phyloP scores from a whole-genome alignment of 2,797 vertebrate species.

The Pangasius djambal region DNA sequence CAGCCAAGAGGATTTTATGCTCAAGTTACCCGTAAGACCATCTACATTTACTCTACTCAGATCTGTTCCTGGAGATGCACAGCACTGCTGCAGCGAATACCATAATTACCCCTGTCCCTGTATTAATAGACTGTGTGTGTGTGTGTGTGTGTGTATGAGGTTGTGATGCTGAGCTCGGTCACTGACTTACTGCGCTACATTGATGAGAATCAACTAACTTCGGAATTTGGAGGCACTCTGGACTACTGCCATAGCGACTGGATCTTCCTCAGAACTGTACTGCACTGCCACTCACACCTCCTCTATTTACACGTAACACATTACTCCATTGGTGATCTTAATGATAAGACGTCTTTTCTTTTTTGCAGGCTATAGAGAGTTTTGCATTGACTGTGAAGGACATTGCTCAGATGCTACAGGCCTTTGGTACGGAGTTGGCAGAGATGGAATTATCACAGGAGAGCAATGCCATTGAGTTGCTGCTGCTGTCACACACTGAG shows the following conservation, averaged over 20 bases:
- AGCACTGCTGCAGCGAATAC: background rate
- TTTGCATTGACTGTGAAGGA: conserved; percentile 96
- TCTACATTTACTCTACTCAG: background rate
- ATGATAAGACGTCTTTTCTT: background rate
- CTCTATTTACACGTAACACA: background rate
- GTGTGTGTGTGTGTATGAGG: conserved; percentile 70
- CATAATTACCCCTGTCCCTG: background rate
- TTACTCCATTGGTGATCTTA: background rate
- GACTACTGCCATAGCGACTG: conserved; percentile 96
- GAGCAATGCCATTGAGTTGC: conserved; percentile 79
- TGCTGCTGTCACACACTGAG: conserved; percentile 84
- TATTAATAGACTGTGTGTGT: conserved; percentile 12
- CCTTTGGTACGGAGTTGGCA: conserved; percentile 91
- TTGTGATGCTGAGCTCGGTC: conserved; percentile 98
- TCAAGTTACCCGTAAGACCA: conserved; percentile 89
- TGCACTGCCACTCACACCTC: conserved; percentile 25
- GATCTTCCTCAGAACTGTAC: conserved; percentile 92
- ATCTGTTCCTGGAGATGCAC: background rate
- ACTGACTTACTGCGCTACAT: conserved; percentile 93
- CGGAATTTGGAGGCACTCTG: conserved; percentile 94
- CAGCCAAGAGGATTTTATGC: conserved; percentile 95
- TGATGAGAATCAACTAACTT: conserved; percentile 93
- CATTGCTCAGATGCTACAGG: conserved; percentile 93
- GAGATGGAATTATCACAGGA: conserved; percentile 87
- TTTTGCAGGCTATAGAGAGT: conserved; percentile 89